Evolutionary conservation across 2,113 vertebrate species (phyloP), one percentile per base, ranked within the genome.

Genomic region (Daboia siamensis): DNA sequence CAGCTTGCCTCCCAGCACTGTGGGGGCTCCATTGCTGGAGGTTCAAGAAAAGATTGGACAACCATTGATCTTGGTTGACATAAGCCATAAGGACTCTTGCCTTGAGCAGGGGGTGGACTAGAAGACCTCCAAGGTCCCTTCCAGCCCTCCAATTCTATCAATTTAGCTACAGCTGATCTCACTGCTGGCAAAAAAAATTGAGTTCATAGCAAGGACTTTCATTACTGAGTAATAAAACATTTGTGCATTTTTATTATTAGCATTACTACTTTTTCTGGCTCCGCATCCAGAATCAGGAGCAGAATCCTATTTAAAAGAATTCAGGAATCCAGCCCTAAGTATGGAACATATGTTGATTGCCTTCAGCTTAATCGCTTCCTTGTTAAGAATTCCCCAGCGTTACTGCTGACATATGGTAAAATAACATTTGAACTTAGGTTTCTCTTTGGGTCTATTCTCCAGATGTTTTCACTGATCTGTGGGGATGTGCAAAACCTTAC

Each of bases 391-490:
- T 90, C 88, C 88, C 74, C 56, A 7, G 59, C 1, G 23, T 52
- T 39, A 52, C 51, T 9, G 55, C 54, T 21, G 33, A 86, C 88
- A 86, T 90, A 61, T 92, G 92, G 92, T 59, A 57, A 89, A 59
- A 59, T 59, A 51, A 92, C 46, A 80, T 46, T 29, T 52, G 17
- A n/a, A 12, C 26, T 92, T 90, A 17, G n/a, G 55, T 86, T 48
- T 89, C 54, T 51, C 1, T 29, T 59, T 46, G 33, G 84, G 33
- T 56, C n/a, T 39, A 84, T 86, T 90, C 88, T 92, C 88, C 92
- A 92, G 92, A 92, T 92, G 88, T 90, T 86, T 90, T 44, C n/a
- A 52, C 74, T 64, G 88, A 90, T 89, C 46, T 61, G 91, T 33
- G 54, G 87, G 64, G 29, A 57, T 84, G 39, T 54, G 74, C 21